These are phyloP conservation scores for Cabera pusaria DNA, from an alignment of 2,888 invertebrate species.

Conservation along the genomic window DNA sequence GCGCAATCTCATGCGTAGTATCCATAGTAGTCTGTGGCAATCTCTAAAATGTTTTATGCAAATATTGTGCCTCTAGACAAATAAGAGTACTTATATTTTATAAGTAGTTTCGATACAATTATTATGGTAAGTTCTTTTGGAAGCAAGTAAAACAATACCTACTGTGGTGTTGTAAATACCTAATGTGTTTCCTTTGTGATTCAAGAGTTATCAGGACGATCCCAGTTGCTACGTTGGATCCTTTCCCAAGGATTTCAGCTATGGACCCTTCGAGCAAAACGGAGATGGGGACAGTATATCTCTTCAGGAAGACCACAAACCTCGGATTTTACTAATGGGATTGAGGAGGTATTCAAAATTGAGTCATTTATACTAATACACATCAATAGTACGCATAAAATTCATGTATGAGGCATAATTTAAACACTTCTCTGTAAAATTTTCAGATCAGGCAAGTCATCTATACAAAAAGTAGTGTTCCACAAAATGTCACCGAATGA, in stretches of 20 bases:
- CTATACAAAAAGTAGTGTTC: conserved; percentile 99
- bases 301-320: conserved; percentile 91
- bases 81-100: conserved; percentile 8
- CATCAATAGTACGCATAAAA: too few relatives aligned
- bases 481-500: conserved; percentile 99
- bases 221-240: conserved; percentile 81
- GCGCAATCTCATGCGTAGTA: too few relatives aligned
- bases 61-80: too few relatives aligned
- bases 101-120: not conserved
- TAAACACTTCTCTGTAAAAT: too few relatives aligned
- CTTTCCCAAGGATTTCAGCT: conserved; percentile 96
- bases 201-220: conserved; percentile 72
- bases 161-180: too few relatives aligned
- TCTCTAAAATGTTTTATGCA: too few relatives aligned
- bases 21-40: too few relatives aligned
- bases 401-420: too few relatives aligned
- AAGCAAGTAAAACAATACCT: too few relatives aligned
- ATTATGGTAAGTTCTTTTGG: conserved; percentile 5
- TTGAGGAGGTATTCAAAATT: conserved; percentile 88
- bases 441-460: conserved; percentile 98
- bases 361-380: too few relatives aligned
- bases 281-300: conserved; percentile 85
- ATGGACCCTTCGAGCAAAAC: conserved; percentile 94
- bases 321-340: conserved; percentile 97
- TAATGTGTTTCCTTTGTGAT: conserved; percentile 36